Conservation (phyloP, 2,888 invertebrate genomes). For the Xanthorhoe spadicearia region DNA sequence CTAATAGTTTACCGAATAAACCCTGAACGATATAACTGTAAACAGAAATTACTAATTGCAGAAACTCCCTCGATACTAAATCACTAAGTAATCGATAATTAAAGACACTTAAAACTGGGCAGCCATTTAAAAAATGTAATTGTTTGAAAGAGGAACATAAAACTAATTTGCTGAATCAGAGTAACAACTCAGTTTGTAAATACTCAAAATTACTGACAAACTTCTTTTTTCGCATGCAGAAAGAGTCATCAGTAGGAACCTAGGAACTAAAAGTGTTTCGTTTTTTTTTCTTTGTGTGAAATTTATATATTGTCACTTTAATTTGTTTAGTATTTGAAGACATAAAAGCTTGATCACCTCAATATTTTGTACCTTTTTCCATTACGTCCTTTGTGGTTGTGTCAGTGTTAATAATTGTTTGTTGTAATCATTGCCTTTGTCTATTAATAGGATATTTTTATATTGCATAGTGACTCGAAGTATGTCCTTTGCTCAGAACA, state of each 20-base stretch:
- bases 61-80: not conserved
- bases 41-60: too few species aligned
- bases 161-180: constrained; percentile 10
- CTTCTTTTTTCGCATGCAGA: constrained; percentile 43
- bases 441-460: not conserved
- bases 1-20: too few species aligned
- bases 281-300: constrained; percentile 14
- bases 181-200: constrained; percentile 22
- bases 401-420: constrained; percentile 1
- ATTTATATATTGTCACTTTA: not conserved
- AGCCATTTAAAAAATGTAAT: not conserved
- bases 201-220: constrained; percentile 30
- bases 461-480: not conserved
- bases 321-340: constrained; percentile 12
- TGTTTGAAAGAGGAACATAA: not conserved
- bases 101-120: not conserved
- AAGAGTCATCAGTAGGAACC: constrained; percentile 19
- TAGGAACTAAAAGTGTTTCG: constrained; percentile 26
- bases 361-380: not conserved
- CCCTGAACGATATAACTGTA: too few species aligned
- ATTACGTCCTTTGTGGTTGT: constrained; percentile 1
- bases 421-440: constrained; percentile 1
- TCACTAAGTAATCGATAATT: not conserved
- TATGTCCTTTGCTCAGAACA: too few species aligned
- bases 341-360: constrained; percentile 18